phyloP scores from a whole-genome alignment of 2,113 vertebrate genomes.

The Hiodon tergisus region DNA sequence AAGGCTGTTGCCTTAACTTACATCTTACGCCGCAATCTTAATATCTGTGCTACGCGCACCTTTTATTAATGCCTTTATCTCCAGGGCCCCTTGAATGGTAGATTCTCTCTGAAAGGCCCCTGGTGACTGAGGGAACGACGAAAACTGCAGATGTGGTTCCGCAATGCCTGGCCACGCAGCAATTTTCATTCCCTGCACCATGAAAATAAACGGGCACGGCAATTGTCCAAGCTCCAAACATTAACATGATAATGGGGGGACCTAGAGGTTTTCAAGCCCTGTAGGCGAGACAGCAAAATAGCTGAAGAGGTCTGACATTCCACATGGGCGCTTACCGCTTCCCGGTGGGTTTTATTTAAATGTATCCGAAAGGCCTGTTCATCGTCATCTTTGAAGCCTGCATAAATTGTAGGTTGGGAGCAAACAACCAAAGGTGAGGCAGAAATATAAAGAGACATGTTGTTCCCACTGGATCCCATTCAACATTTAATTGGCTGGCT shows the following conservation, averaged over 20 bases:
- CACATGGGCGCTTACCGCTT: neutral
- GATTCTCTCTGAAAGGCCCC: neutral
- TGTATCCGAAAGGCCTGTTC: neutral
- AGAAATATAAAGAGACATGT: neutral
- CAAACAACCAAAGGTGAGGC: neutral
- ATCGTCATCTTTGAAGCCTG: neutral
- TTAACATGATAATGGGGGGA: neutral
- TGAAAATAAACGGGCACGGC: neutral
- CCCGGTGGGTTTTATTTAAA: neutral
- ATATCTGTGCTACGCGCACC: neutral
- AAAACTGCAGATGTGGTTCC: neutral
- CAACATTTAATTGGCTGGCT: neutral
- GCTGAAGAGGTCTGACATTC: neutral
- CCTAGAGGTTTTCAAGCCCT: neutral
- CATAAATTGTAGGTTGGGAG: neutral
- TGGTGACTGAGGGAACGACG: neutral
- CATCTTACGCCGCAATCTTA: slow-evolving; percentile 5
- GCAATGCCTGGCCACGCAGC: neutral
- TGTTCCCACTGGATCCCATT: neutral
- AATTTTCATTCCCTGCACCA: neutral
- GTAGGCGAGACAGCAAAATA: neutral
- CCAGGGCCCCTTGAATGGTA: slow-evolving; percentile 1
- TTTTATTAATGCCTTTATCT: slow-evolving; percentile 2
- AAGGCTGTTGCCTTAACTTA: neutral
- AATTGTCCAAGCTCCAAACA: neutral